Evolutionary conservation across 2,797 vertebrate genomes (phyloP), one percentile per base, ranked within the genome.

Genomic region (Megalops cyprinoides): DNA sequence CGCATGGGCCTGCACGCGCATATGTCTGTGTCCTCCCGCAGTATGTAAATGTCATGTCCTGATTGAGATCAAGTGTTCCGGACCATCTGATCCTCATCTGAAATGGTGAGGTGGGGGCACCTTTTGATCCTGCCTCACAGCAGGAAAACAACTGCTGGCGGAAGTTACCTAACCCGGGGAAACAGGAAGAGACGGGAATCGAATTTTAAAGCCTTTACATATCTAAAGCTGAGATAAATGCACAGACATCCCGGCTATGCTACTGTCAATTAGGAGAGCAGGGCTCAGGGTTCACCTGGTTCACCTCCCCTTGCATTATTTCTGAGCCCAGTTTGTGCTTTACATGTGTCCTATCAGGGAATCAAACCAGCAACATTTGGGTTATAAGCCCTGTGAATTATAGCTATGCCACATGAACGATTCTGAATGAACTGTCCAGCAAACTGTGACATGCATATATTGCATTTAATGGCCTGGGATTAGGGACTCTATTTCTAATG

Each of bases 61-160:
- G 77, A 79, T 46, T 31, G 0, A 34, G 34, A 53, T 73, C n/a
- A 44, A 51, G 34, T 53, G 42, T 51, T 28, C 51, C 46, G 9
- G 81, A 78, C 74, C 53, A 78, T 71, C 71, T 44, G 58, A 79
- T 76, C 56, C 51, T 14, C 20, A 67, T 79, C 62, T 34, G 62
- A 14, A 37, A 39, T 23, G 25, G 46, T 5, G 20, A 79, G 62
- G 77, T 14, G 44, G 49, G n/a, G 62, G 74, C 28, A 34, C 28
- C 60, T 31, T 78, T 67, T 78, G 77, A 51, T n/a, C 25, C 37
- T 25, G 46, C 60, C 14, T 78, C 2, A 23, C 28, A 20, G 76
- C 15, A 3, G 15, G 65, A 69, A 67, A 69, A 15, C 31, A 15
- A 1, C 2, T 37, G 34, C 65, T 14, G 12, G 3, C 58, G 4